A percentile compares a stretch with the other conserved stretches of the same genome.
Conservation (phyloP, 2,888 invertebrate genomes). For the Netelia inedita region DNA sequence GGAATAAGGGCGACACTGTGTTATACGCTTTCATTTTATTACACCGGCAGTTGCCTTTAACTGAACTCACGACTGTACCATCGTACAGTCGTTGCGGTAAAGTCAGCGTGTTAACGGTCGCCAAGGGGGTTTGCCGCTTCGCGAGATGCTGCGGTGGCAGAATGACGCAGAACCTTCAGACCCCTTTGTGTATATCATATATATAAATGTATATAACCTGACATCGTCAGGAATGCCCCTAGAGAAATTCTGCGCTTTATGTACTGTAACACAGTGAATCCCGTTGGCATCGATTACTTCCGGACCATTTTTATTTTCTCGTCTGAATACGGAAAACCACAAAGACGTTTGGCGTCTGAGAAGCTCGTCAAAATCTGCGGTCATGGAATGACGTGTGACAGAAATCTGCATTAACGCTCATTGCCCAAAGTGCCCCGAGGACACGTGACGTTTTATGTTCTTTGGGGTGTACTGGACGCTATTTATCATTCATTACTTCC, state of each 20-base stretch:
- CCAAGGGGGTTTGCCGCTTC: constrained; percentile 36
- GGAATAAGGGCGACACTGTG: background rate
- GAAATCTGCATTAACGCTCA: constrained; percentile 20
- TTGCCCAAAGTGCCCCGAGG: constrained; percentile 10
- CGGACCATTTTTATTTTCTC: constrained; percentile 16
- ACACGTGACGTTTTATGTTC: constrained; percentile 18
- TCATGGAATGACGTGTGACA: constrained; percentile 6
- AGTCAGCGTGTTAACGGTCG: constrained; percentile 52
- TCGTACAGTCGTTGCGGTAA: constrained; percentile 50
- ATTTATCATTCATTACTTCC: background rate
- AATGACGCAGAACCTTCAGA: constrained; percentile 38
- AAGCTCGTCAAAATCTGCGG: constrained; percentile 26
- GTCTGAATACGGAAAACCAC: constrained; percentile 29
- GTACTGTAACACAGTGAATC: constrained; percentile 25
- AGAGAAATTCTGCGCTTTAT: constrained; percentile 34
- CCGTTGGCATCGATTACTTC: constrained; percentile 47
- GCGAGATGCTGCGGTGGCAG: constrained; percentile 45
- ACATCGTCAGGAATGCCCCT: constrained; percentile 30
- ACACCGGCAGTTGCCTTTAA: constrained; percentile 25
- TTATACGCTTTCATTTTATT: constrained; percentile 54
- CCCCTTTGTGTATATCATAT: constrained; percentile 19
- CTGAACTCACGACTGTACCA: constrained; percentile 43
- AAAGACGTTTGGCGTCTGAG: background rate
- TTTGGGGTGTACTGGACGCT: background rate
- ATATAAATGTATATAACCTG: constrained; percentile 14